phyloP scores from a whole-genome alignment of 2,113 vertebrate species.

The Aldabrachelys gigantea region DNA sequence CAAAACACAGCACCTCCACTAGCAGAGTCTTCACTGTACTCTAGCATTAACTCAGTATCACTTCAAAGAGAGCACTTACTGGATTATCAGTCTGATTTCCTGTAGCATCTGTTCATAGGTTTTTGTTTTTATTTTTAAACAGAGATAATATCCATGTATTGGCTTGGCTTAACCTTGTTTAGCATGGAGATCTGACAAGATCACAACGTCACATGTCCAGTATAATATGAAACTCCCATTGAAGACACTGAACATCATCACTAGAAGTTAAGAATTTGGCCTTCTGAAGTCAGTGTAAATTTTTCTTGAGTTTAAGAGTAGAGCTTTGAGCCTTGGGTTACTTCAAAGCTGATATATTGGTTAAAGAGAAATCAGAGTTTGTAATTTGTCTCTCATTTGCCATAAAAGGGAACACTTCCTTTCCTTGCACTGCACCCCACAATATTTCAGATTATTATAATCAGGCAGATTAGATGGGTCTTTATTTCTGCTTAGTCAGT shows the following conservation, averaged over 20 bases:
- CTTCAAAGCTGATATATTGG: neutral
- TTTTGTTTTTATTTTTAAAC: neutral
- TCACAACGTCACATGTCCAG: neutral
- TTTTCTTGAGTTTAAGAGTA: neutral
- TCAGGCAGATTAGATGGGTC: neutral
- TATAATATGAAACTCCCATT: neutral
- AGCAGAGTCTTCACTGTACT: neutral
- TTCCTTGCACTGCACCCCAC: neutral
- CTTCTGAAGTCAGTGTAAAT: neutral
- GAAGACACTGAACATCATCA: neutral
- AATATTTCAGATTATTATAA: neutral
- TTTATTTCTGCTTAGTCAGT: neutral
- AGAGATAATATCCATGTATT: neutral
- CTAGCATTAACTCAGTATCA: neutral
- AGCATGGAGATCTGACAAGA: neutral
- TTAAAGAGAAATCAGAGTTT: slow-evolving; percentile 4
- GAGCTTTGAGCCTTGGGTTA: neutral
- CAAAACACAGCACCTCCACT: neutral
- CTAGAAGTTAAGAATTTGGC: neutral
- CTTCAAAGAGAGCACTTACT: neutral
- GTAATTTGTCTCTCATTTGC: neutral
- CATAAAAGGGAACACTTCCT: neutral
- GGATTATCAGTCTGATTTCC: neutral
- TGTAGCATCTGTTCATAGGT: neutral
- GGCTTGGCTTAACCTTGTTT: neutral